These are phyloP conservation scores for Volucella zonaria DNA, from an alignment of 2,888 invertebrate genomes.

Conservation along the genomic window DNA sequence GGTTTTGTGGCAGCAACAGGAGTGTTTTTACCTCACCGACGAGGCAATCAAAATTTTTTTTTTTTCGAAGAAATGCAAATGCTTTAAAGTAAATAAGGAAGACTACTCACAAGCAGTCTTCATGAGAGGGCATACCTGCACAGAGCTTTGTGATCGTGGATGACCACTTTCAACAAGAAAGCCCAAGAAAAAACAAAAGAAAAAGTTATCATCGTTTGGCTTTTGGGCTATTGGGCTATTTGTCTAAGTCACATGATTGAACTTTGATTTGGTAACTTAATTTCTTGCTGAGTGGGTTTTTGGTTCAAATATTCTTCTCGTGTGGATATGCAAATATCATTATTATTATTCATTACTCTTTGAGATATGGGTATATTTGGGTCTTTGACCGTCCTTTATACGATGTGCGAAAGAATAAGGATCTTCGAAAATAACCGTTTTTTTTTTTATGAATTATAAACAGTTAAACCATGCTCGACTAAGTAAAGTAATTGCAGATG, in stretches of 20 bases:
- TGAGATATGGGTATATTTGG: slow-evolving; percentile 17
- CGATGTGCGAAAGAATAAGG: slow-evolving; percentile 58
- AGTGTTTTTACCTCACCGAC: slow-evolving; percentile 32
- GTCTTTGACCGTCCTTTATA: slow-evolving; percentile 69
- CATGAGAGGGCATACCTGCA: slow-evolving; percentile 5
- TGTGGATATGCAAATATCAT: slow-evolving; percentile 40
- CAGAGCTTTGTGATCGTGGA: background rate
- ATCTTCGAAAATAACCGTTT: slow-evolving; percentile 54
- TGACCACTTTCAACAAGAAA: slow-evolving; percentile 32
- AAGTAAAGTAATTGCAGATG: slow-evolving; percentile 20
- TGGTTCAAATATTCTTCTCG: slow-evolving; percentile 40
- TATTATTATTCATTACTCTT: background rate
- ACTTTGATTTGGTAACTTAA: slow-evolving; percentile 54
- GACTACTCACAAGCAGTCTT: slow-evolving; percentile 43
- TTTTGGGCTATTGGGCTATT: slow-evolving; percentile 51
- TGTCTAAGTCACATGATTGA: slow-evolving; percentile 49
- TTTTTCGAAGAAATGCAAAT: slow-evolving; percentile 49
- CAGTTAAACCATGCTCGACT: slow-evolving; percentile 20
- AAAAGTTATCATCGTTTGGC: slow-evolving; percentile 10
- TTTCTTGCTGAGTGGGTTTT: slow-evolving; percentile 55
- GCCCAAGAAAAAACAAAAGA: background rate
- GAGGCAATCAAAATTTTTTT: slow-evolving; percentile 55
- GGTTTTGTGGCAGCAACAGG: slow-evolving; percentile 36
- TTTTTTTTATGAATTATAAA: slow-evolving; percentile 55
- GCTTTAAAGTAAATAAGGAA: slow-evolving; percentile 68